phyloP scores from a whole-genome alignment of 2,888 invertebrate genomes.

The Phrixothrix hirtus region DNA sequence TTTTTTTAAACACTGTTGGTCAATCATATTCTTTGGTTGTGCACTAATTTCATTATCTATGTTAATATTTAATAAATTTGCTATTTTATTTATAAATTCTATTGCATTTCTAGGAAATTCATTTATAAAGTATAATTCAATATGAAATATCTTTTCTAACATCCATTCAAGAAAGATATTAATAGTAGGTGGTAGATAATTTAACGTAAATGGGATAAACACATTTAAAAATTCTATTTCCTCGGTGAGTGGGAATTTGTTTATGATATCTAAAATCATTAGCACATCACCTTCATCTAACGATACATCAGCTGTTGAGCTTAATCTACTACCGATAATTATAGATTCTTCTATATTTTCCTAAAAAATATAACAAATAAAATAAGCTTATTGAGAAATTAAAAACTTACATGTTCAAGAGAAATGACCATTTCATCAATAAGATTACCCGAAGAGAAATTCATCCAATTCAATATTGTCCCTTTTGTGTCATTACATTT shows the following conservation, averaged over 20 bases:
- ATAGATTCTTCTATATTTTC: conserved; percentile 45
- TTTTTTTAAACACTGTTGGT: conserved; percentile 14
- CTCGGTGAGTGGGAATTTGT: no score
- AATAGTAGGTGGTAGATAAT: conserved; percentile 38
- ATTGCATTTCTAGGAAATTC: conserved; percentile 51
- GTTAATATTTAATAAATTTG: conserved; percentile 44
- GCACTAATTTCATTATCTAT: conserved; percentile 12
- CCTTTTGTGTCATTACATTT: conserved; percentile 33
- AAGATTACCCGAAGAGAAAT: conserved; percentile 53
- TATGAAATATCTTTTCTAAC: conserved; percentile 36
- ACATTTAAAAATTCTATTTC: conserved; percentile 42
- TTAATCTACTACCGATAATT: conserved; percentile 45
- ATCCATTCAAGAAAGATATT: conserved; percentile 45
- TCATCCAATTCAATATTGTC: conserved; percentile 52
- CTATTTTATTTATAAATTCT: conserved; percentile 27
- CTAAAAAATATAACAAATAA: conserved; percentile 37
- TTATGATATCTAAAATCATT: conserved; percentile 39
- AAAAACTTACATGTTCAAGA: conserved; percentile 51
- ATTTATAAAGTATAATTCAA: conserved; percentile 37
- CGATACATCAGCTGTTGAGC: conserved; percentile 28
- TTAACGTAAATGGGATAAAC: conserved; percentile 44
- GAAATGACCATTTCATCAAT: conserved; percentile 51
- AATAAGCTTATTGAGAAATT: neutral
- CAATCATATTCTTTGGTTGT: conserved; percentile 14
- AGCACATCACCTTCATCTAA: conserved; percentile 37